Evolutionary conservation across 2,888 invertebrate genomes (phyloP), one percentile per base, ranked within the genome.

Genomic region (Timema cristinae): DNA sequence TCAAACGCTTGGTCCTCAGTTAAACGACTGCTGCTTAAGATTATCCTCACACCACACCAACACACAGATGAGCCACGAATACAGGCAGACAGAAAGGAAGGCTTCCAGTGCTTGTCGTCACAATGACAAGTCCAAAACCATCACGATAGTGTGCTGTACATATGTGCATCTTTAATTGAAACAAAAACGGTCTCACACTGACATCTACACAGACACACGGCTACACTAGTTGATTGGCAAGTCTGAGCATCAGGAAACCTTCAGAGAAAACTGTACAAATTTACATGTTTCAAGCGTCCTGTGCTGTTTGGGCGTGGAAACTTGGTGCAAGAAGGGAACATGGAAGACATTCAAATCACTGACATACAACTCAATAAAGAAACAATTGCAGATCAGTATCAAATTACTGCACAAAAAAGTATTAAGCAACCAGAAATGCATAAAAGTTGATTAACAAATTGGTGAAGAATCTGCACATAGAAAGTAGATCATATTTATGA

Each of bases 291-390:
- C 68, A 74, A 74, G 73, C 74, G 71, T 73, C 73, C 73, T 70
- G 72, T 75, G 72, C 73, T 75, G 72, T 71, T 75, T 75, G 68
- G 74, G 74, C 73, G 70, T 72, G 73, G 73, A 75, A 74, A 73
- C 74, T 74, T 74, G 76, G 76, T 77, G 76, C 76, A 73, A 73
- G 73, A 73, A 75, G 75, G 75, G 73, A 75, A 77, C 76, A 77
- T 77, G 77, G 77, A 77, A 77, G 77, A 77, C 77, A 76, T 77
- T 76, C 74, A 75, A 77, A 77, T 76, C 70, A 75, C 75, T 72
- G 70, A 74, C 75, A 75, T 75, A 73, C 73, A 75, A 67, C 72
- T 76, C 68, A 69, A n/a, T n/a, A 74, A 75, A 71, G 72, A 70
- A 74, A 72, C 52, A 59, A 71, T 73, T 71, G 69, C 70, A 71